phyloP scores from a whole-genome alignment of 2,113 vertebrate species.

The Noturus placidus region DNA sequence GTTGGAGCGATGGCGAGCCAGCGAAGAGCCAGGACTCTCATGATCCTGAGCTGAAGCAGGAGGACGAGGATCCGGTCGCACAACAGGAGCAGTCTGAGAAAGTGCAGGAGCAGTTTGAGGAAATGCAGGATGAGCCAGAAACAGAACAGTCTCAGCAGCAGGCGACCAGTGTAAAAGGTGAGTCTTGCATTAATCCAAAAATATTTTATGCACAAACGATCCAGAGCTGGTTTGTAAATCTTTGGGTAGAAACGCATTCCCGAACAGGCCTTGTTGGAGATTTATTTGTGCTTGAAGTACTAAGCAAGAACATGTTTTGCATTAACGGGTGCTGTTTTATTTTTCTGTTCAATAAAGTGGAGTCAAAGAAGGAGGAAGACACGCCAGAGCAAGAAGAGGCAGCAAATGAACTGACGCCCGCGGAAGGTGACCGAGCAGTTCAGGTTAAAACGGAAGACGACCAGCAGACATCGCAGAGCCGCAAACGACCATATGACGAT shows the following conservation, averaged over 20 bases:
- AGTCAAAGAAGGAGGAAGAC: conserved; percentile 47
- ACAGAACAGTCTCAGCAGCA: conserved; percentile 15
- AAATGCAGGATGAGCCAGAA: conserved; percentile 9
- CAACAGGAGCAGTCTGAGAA: background rate
- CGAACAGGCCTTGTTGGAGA: background rate
- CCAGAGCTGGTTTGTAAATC: too few relatives aligned
- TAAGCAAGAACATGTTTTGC: background rate
- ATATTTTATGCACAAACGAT: background rate
- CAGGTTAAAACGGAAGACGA: conserved; percentile 57
- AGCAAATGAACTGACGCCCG: conserved; percentile 19
- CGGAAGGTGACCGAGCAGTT: conserved; percentile 23
- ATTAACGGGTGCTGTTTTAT: background rate
- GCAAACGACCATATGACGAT: conserved; percentile 77
- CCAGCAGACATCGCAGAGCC: conserved; percentile 60
- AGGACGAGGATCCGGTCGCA: conserved; percentile 40
- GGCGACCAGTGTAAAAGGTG: conserved; percentile 14
- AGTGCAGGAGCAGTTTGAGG: background rate
- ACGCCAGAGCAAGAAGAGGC: conserved; percentile 44
- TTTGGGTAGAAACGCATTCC: background rate
- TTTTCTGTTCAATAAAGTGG: conserved; percentile 59
- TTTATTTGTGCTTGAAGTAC: background rate
- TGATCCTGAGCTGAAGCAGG: conserved; percentile 58
- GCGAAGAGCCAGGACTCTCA: conserved; percentile 38
- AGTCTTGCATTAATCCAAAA: background rate
- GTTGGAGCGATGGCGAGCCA: background rate